Evolutionary conservation across 1,140 invertebrate genomes (phyloP).

Genomic region (Colletes latitarsis): DNA sequence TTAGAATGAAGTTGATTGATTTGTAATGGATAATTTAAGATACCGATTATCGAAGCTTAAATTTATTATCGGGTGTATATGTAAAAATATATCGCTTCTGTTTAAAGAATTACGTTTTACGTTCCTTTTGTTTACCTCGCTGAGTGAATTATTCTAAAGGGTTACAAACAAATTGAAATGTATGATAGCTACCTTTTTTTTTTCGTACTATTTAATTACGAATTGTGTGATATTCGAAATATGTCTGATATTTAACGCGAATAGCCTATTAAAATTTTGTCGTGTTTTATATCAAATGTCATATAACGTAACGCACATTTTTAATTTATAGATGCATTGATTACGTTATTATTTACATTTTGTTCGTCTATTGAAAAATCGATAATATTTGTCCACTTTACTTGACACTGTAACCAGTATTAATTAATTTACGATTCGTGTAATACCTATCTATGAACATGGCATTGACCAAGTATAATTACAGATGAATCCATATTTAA

Average conservation of each 20-base stretch:
- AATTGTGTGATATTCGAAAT: neutral
- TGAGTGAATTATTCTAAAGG: neutral
- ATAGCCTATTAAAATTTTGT: neutral
- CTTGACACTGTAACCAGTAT: neutral
- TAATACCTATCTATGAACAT: neutral
- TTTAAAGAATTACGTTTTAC: neutral
- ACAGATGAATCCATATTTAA: slow-evolving; percentile 24
- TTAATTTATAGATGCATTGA: neutral
- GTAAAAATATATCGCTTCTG: neutral
- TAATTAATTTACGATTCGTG: slow-evolving; percentile 28
- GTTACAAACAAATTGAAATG: neutral
- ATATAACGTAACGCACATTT: neutral
- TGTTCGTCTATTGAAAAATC: neutral
- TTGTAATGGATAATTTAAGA: neutral
- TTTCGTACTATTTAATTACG: neutral
- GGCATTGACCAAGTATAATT: slow-evolving; percentile 5
- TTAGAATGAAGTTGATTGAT: neutral
- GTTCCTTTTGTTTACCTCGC: neutral
- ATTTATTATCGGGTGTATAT: neutral
- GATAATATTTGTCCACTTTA: neutral
- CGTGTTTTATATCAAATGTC: neutral
- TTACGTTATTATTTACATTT: neutral
- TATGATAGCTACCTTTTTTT: neutral
- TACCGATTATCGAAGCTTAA: neutral
- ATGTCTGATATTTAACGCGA: neutral